These are phyloP conservation scores for Oppia nitens DNA, from an alignment of 1,140 invertebrate species.

Conservation along the genomic window DNA sequence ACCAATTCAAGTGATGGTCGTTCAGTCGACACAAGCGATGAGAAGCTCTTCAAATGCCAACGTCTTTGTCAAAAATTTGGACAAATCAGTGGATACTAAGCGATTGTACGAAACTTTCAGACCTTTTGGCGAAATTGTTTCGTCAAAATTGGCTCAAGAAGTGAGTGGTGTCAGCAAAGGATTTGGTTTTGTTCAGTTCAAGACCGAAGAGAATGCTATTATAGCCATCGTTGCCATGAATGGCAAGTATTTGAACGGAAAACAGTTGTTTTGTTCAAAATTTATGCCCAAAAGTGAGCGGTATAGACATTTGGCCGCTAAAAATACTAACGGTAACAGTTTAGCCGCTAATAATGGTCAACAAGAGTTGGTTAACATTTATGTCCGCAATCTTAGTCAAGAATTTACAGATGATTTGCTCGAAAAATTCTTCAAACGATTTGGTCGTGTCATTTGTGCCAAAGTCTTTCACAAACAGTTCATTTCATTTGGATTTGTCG, in stretches of 20 bases:
- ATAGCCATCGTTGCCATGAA: background rate
- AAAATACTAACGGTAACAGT: background rate
- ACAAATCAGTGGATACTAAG: background rate
- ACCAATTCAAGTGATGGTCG: too few species aligned
- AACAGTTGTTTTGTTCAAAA: background rate
- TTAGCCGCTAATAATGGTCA: background rate
- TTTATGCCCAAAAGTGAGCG: background rate
- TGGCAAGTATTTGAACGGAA: background rate
- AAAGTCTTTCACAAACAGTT: too few species aligned
- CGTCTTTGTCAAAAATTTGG: background rate
- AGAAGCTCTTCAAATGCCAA: too few species aligned
- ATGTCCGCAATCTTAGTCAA: too few species aligned
- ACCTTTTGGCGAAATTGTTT: background rate
- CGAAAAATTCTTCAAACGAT: too few species aligned
- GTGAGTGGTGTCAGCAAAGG: background rate
- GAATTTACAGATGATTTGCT: too few species aligned
- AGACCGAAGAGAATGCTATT: background rate
- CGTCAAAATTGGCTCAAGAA: background rate
- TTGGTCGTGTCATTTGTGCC: too few species aligned
- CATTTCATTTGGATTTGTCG: too few species aligned
- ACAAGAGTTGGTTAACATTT: background rate
- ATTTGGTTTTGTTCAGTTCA: background rate
- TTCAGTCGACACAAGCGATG: too few species aligned
- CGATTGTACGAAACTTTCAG: background rate
- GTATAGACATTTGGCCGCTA: background rate